phyloP scores from a whole-genome alignment of 1,140 invertebrate species.

The Phocides pigmalion region DNA sequence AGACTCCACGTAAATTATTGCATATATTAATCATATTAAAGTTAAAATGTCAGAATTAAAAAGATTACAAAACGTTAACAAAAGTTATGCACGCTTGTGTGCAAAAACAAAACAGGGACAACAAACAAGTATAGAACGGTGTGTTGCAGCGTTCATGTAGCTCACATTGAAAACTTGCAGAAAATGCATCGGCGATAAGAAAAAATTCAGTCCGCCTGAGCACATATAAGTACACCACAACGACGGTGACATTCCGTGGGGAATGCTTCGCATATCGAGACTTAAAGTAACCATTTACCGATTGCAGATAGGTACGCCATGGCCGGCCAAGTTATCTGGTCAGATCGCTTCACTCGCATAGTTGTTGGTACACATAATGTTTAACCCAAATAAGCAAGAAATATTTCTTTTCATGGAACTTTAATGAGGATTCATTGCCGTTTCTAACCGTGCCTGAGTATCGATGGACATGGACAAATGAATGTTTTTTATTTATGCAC shows the following conservation, averaged over 20 bases:
- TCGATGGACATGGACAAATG: constrained; percentile 2
- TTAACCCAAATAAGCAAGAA: constrained; percentile 79
- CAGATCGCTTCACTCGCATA: constrained; percentile 75
- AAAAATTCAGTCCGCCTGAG: constrained; percentile 78
- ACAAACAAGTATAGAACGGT: constrained; percentile 46
- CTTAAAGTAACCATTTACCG: constrained; percentile 81
- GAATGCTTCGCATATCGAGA: constrained; percentile 78
- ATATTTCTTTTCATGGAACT: constrained; percentile 66
- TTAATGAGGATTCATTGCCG: constrained; percentile 54
- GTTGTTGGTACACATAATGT: constrained; percentile 71
- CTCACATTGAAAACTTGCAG: constrained; percentile 78
- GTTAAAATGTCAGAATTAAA: neutral
- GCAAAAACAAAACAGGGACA: constrained; percentile 35
- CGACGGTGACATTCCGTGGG: constrained; percentile 75
- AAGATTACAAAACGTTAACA: constrained; percentile 4
- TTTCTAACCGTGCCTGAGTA: constrained; percentile 24
- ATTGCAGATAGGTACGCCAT: constrained; percentile 82
- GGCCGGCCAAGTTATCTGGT: constrained; percentile 76
- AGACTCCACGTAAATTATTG: neutral
- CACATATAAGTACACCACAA: constrained; percentile 74
- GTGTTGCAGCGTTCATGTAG: constrained; percentile 49
- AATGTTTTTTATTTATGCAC: constrained; percentile 10
- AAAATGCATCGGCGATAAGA: constrained; percentile 81
- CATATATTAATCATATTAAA: neutral
- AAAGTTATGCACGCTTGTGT: constrained; percentile 21